Conservation (phyloP, 2,888 invertebrate species). For the Eupsilia transversa region DNA sequence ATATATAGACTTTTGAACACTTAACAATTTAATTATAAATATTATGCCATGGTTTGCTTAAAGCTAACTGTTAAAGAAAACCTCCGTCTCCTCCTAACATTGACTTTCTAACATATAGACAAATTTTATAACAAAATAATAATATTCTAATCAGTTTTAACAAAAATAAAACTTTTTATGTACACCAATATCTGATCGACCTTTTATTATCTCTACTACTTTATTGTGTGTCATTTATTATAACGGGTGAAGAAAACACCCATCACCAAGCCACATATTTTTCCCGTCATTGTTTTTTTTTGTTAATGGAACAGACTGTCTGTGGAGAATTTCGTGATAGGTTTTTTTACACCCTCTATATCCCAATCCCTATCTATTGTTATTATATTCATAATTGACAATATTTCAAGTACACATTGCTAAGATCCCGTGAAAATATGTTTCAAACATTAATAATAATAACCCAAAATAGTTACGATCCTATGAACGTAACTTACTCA, state of each 20-base stretch:
- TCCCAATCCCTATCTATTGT: conserved; percentile 36
- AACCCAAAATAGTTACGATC: conserved; percentile 2
- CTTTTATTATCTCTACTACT: background rate
- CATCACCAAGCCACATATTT: background rate
- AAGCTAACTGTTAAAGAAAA: conserved; percentile 32
- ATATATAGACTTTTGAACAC: conserved; percentile 16
- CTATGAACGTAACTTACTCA: background rate
- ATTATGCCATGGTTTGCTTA: conserved; percentile 27
- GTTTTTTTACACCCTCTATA: conserved; percentile 13
- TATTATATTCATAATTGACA: conserved; percentile 59
- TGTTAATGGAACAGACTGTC: background rate
- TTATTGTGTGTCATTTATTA: background rate
- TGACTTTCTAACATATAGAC: conserved; percentile 12
- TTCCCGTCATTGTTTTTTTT: background rate
- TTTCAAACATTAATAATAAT: conserved; percentile 5
- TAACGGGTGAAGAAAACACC: background rate
- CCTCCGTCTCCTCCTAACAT: conserved; percentile 19
- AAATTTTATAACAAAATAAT: conserved; percentile 12
- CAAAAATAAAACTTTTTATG: conserved; percentile 30
- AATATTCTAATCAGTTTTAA: conserved; percentile 10
- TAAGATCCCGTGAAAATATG: conserved; percentile 14
- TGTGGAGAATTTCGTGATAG: background rate
- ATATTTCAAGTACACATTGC: conserved; percentile 34
- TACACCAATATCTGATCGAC: conserved; percentile 14
- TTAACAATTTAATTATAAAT: conserved; percentile 38